A percentile compares a stretch with the other conserved stretches of the same genome.
phyloP scores from a whole-genome alignment of 2,797 vertebrate genomes.

The Myotis myotis region DNA sequence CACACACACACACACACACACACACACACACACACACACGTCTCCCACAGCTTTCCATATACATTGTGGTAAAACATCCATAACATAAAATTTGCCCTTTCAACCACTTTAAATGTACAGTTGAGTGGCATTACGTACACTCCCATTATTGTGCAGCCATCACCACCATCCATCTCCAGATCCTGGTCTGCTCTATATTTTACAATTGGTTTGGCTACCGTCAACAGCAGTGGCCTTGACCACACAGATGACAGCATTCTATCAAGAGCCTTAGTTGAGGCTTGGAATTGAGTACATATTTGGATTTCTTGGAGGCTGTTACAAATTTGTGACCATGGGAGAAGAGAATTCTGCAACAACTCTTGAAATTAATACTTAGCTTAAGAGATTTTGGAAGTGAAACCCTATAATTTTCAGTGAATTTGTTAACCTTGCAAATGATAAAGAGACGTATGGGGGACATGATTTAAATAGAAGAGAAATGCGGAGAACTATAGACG shows the following conservation, averaged over 20 bases:
- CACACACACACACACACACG: too few relatives aligned
- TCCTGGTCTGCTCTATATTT: neutral
- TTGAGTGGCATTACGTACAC: neutral
- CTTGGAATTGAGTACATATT: neutral
- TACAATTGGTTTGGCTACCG: neutral
- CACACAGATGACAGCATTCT: neutral
- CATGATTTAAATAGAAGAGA: neutral
- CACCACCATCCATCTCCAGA: neutral
- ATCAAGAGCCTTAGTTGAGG: neutral
- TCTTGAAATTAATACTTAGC: neutral
- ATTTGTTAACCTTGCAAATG: neutral
- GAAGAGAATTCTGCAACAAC: slow-evolving; percentile 13
- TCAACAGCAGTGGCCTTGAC: neutral
- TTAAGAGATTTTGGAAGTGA: slow-evolving; percentile 16
- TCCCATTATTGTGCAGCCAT: neutral
- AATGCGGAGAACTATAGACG: neutral
- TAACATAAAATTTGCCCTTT: neutral
- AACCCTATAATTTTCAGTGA: neutral
- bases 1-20: neutral
- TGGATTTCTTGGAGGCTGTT: neutral
- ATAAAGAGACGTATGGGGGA: neutral
- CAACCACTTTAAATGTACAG: neutral
- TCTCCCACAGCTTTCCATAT: neutral
- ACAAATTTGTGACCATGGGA: neutral
- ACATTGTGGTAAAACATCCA: neutral